Evolutionary conservation across 2,888 invertebrate species (phyloP).

Genomic region (Panopea generosa): DNA sequence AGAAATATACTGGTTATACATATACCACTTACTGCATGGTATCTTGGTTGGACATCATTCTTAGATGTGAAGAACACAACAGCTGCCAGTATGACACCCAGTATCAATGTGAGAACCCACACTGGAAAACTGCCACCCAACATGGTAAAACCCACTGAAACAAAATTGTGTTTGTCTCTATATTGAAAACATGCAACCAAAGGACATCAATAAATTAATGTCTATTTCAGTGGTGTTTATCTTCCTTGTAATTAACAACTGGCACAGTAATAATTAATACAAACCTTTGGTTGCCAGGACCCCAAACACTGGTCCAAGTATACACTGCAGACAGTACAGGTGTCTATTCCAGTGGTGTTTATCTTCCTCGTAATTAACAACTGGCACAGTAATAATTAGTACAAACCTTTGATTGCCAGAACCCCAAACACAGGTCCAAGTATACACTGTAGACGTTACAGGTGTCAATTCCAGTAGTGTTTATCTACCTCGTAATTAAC

Average conservation of each 20-base stretch:
- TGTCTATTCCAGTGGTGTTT: slow-evolving; percentile 88
- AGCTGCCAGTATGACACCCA: slow-evolving; percentile 76
- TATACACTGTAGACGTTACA: slow-evolving; percentile 87
- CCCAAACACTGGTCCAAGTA: slow-evolving; percentile 86
- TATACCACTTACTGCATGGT: slow-evolving; percentile 85
- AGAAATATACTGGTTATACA: too few species aligned
- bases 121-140: slow-evolving; percentile 79
- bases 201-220: too few species aligned
- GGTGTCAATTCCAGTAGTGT: slow-evolving; percentile 88
- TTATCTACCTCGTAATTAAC: slow-evolving; percentile 86
- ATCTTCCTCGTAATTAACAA: slow-evolving; percentile 86
- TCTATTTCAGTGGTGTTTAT: slow-evolving; percentile 88
- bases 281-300: slow-evolving; percentile 83
- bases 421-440: slow-evolving; percentile 86
- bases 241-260: slow-evolving; percentile 86
- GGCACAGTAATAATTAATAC: slow-evolving; percentile 87
- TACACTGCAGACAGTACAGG: slow-evolving; percentile 87
- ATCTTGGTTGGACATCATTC: slow-evolving; percentile 82
- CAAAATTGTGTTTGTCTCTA: too few species aligned
- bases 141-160: slow-evolving; percentile 72
- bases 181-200: too few species aligned
- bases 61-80: slow-evolving; percentile 83
- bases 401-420: slow-evolving; percentile 83
- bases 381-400: slow-evolving; percentile 87
- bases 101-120: slow-evolving; percentile 78